A percentile compares a stretch with the other conserved stretches of the same genome.
These are phyloP conservation scores for Tonatia bakeri DNA, from an alignment of 2,113 vertebrate genomes.

Conservation along the genomic window DNA sequence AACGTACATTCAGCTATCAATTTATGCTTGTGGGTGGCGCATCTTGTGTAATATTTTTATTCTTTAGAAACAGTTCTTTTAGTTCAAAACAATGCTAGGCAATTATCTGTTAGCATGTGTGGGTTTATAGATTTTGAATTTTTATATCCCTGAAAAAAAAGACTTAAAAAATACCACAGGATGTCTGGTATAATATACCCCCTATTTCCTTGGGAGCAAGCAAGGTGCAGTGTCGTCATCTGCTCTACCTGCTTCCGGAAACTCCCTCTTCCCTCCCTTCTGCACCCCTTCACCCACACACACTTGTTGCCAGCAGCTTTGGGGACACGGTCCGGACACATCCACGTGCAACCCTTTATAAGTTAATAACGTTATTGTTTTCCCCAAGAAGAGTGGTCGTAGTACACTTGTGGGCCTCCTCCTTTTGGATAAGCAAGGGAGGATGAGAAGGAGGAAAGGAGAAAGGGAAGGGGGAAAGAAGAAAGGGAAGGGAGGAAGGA, in stretches of 20 bases:
- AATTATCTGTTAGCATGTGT: neutral
- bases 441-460: neutral
- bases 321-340: neutral
- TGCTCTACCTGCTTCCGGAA: neutral
- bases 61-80: neutral
- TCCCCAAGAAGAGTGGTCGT: neutral
- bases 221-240: rapidly evolving
- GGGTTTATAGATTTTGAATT: neutral
- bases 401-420: neutral
- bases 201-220: neutral
- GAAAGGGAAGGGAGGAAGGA: neutral
- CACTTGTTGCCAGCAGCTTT: neutral
- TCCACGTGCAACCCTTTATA: neutral
- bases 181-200: neutral
- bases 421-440: neutral
- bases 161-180: neutral
- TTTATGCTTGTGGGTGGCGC: neutral
- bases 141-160: neutral
- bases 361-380: neutral
- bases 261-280: neutral
- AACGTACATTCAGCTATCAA: neutral
- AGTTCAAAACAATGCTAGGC: neutral
- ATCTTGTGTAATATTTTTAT: neutral
- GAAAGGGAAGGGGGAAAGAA: neutral
- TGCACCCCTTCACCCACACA: neutral